Conservation (phyloP, 2,797 vertebrate genomes). For the Cryptoblepharus egeriae region DNA sequence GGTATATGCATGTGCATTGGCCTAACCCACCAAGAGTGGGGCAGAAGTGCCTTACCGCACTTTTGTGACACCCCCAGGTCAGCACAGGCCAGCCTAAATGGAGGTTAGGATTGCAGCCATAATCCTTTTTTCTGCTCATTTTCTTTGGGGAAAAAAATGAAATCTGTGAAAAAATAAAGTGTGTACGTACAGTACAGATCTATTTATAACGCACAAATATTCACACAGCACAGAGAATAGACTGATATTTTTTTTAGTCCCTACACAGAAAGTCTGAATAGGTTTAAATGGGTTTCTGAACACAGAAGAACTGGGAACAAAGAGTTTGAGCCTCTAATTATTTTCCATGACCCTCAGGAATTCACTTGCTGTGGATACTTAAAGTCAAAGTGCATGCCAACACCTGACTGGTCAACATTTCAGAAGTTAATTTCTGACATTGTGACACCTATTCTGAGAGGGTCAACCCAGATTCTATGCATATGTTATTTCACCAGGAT, state of each 20-base stretch:
- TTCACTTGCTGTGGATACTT: neutral
- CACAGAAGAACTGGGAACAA: neutral
- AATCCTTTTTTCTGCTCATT: too few species aligned
- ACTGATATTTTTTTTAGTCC: neutral
- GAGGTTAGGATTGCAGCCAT: too few species aligned
- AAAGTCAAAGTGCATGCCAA: neutral
- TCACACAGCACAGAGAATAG: neutral
- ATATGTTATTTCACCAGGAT: neutral
- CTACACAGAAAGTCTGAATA: too few species aligned
- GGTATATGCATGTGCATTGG: too few species aligned
- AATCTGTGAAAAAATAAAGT: too few species aligned
- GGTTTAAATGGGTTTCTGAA: neutral
- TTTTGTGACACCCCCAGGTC: too few species aligned
- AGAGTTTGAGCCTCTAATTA: neutral
- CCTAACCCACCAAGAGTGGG: too few species aligned
- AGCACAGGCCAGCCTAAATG: too few species aligned
- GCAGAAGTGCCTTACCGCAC: too few species aligned
- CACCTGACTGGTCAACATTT: neutral
- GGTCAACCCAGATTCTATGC: neutral
- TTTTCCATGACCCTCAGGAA: neutral
- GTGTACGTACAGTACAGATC: too few species aligned
- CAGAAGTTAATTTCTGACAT: neutral
- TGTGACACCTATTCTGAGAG: neutral
- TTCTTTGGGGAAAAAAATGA: too few species aligned
- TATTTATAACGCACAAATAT: too few species aligned